Conservation (phyloP, 2,113 vertebrate species). For the Hoplias malabaricus region DNA sequence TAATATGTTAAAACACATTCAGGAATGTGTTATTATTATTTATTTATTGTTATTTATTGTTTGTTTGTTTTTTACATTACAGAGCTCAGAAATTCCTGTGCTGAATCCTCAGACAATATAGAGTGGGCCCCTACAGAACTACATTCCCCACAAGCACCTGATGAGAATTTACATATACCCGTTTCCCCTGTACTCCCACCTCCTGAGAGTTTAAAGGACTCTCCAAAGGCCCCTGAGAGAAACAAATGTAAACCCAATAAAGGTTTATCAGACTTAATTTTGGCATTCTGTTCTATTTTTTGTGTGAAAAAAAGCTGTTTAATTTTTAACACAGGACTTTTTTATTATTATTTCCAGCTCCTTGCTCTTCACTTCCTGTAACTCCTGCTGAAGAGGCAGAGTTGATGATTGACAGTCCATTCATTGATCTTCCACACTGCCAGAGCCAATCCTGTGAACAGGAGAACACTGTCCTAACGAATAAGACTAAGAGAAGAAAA, state of each 20-base stretch:
- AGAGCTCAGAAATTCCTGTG: neutral
- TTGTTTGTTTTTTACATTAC: neutral
- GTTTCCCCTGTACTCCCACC: neutral
- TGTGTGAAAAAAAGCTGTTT: neutral
- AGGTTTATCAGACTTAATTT: too few relatives aligned
- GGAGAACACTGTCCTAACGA: slow-evolving; percentile 10
- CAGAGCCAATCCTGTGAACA: neutral
- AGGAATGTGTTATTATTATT: too few relatives aligned
- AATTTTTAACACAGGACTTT: too few relatives aligned
- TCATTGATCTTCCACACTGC: slow-evolving; percentile 5
- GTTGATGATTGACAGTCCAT: slow-evolving; percentile 29
- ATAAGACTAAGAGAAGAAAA: slow-evolving; percentile 24
- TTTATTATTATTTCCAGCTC: slow-evolving; percentile 10
- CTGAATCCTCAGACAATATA: neutral
- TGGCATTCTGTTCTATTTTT: too few relatives aligned
- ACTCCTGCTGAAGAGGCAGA: neutral
- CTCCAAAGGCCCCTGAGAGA: neutral
- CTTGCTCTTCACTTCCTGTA: neutral
- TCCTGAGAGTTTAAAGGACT: neutral
- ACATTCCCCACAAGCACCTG: slow-evolving; percentile 12
- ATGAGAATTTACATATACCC: neutral
- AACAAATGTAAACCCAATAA: slow-evolving; percentile 8
- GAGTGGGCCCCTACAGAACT: neutral
- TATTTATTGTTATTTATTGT: too few relatives aligned
- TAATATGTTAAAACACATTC: too few relatives aligned